Evolutionary conservation across 2,888 invertebrate genomes (phyloP).

Genomic region (Eilema sororculum): DNA sequence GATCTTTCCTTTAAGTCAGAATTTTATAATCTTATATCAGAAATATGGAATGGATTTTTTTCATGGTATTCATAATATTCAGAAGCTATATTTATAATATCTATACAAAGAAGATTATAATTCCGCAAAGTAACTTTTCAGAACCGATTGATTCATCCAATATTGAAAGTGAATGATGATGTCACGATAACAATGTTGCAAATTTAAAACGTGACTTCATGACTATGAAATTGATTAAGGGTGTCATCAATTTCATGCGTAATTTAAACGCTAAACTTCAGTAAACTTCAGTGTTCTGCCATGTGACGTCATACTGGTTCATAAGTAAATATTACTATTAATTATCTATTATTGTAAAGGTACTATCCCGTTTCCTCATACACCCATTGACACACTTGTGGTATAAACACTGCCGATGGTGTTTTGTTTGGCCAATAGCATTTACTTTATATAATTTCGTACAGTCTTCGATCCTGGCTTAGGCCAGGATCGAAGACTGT

Average conservation of each 20-base stretch:
- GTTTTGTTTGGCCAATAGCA: not conserved
- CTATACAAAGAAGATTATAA: conserved; percentile 1
- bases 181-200: conserved; percentile 4
- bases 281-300: not conserved
- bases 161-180: conserved; percentile 3
- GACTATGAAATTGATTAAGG: not conserved
- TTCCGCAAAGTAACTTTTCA: conserved; percentile 8
- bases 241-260: not conserved
- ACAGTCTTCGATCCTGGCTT: too few relatives aligned
- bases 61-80: not conserved
- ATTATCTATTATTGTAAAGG: conserved; percentile 9
- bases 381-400: conserved; percentile 6
- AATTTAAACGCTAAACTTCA: not conserved
- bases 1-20: too few relatives aligned
- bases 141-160: conserved; percentile 1
- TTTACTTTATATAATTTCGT: too few relatives aligned
- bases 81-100: not conserved
- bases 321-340: not conserved
- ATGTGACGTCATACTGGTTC: conserved; percentile 8
- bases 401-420: not conserved
- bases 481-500: too few relatives aligned
- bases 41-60: not conserved
- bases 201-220: not conserved
- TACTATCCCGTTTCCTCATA: conserved; percentile 14
- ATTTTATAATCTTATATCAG: not conserved